These are phyloP conservation scores for Reinhardtius hippoglossoides DNA, from an alignment of 2,113 vertebrate species.

Conservation along the genomic window DNA sequence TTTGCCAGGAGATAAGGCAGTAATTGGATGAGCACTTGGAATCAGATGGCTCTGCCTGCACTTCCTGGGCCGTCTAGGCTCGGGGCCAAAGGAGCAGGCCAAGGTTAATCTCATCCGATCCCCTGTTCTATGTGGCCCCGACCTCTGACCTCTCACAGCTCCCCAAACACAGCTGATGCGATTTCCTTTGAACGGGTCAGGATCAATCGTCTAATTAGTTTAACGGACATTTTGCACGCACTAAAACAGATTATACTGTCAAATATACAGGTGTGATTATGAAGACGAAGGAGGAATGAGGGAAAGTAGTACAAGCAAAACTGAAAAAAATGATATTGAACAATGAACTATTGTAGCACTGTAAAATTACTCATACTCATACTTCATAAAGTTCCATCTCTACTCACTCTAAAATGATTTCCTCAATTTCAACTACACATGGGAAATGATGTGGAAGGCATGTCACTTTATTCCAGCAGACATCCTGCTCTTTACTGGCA, in stretches of 20 bases:
- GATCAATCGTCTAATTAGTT: conserved; percentile 59
- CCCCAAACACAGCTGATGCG: conserved; percentile 56
- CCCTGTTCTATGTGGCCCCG: conserved; percentile 64
- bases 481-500: conserved; percentile 12
- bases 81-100: conserved; percentile 77
- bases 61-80: conserved; percentile 82
- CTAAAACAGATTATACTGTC: background rate
- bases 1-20: conserved; percentile 84
- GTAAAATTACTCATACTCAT: too few species aligned
- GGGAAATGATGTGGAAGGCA: conserved; percentile 9
- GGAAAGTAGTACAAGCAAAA: background rate
- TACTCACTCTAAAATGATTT: background rate
- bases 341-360: background rate
- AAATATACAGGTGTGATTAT: background rate
- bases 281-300: background rate
- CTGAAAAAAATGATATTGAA: background rate
- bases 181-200: conserved; percentile 46
- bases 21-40: conserved; percentile 88
- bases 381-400: too few species aligned
- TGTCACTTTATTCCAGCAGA: conserved; percentile 20
- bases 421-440: background rate
- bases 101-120: conserved; percentile 88
- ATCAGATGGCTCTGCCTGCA: conserved; percentile 83
- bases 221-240: conserved; percentile 28
- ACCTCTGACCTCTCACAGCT: conserved; percentile 51